These are phyloP conservation scores for Scalopus aquaticus DNA, from an alignment of 2,113 vertebrate genomes.

Conservation along the genomic window DNA sequence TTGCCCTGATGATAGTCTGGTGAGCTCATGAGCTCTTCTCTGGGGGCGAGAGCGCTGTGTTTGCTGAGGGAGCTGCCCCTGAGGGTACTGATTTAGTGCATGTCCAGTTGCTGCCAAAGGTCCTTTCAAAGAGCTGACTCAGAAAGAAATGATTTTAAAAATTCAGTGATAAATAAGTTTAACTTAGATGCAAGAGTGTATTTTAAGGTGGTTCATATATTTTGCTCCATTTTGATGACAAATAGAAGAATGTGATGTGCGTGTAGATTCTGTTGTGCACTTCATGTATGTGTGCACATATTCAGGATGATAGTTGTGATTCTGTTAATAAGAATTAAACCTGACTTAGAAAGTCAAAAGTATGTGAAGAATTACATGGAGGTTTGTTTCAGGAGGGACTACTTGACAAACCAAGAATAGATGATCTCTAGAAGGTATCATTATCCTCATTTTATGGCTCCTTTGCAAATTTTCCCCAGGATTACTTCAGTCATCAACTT, in stretches of 20 bases:
- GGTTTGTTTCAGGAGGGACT: background rate
- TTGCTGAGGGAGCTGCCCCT: background rate
- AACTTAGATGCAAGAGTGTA: background rate
- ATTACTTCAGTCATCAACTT: background rate
- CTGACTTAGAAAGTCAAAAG: background rate
- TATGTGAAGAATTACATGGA: background rate
- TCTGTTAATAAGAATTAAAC: constrained; percentile 7
- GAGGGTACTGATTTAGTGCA: background rate
- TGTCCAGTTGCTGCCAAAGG: background rate
- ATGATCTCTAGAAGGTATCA: background rate
- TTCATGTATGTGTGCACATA: background rate
- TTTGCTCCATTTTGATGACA: too few relatives aligned
- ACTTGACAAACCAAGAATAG: background rate
- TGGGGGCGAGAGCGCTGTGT: background rate
- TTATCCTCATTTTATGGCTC: background rate
- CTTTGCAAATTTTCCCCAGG: background rate
- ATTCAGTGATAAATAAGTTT: background rate
- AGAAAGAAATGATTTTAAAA: background rate
- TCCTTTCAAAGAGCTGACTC: background rate
- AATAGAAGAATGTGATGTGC: too few relatives aligned
- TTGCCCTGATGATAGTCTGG: background rate
- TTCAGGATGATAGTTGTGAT: background rate
- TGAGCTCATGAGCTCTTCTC: background rate
- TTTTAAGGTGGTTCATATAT: too few relatives aligned
- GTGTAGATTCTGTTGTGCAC: too few relatives aligned